Conservation (phyloP, 2,113 vertebrate species). For the Callithrix jacchus region DNA sequence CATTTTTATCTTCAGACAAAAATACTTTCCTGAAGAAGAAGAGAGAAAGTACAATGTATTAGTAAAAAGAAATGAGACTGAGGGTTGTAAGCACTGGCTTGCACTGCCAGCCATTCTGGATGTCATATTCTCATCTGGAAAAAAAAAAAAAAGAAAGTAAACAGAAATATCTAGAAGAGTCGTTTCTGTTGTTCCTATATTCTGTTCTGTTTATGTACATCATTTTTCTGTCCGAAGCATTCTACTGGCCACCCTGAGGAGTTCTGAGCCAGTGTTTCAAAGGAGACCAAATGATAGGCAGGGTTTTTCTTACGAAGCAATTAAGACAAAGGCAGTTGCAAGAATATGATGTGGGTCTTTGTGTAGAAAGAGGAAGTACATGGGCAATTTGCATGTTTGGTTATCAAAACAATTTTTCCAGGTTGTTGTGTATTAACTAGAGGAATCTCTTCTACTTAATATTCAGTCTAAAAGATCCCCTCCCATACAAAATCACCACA, state of each 20-base stretch:
- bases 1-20: neutral
- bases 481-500: neutral
- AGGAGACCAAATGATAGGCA: rapidly evolving
- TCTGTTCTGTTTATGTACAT: neutral
- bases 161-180: neutral
- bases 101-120: rapidly evolving
- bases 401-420: neutral
- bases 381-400: neutral
- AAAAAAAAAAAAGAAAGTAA: neutral
- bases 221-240: neutral
- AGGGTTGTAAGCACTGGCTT: rapidly evolving
- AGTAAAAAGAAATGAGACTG: neutral
- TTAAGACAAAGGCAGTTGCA: rapidly evolving
- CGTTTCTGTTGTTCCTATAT: neutral
- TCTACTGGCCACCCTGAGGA: neutral
- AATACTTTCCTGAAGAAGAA: neutral
- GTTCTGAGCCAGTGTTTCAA: neutral
- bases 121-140: neutral
- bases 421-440: neutral
- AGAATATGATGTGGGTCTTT: neutral
- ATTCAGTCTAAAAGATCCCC: neutral
- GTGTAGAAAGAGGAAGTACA: neutral
- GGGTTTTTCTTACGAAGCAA: too few relatives aligned
- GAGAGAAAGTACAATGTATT: neutral
- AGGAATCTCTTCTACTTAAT: neutral